A percentile compares a stretch with the other conserved stretches of the same genome.
These are phyloP conservation scores for Arvicola amphibius DNA, from an alignment of 2,797 vertebrate species.

Conservation along the genomic window DNA sequence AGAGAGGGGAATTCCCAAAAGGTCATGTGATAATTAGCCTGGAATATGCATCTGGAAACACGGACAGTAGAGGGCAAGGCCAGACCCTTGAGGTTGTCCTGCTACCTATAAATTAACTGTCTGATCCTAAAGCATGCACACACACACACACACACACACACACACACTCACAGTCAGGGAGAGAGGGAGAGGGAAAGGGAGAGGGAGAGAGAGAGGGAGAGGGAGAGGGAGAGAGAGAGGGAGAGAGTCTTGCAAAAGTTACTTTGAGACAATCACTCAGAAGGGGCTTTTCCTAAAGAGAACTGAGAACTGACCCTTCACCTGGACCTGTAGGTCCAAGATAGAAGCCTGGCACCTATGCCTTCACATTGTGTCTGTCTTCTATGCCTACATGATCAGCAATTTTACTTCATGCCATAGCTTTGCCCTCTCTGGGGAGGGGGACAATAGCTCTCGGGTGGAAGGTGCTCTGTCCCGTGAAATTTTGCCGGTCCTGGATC, in stretches of 20 bases:
- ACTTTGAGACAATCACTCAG: not conserved
- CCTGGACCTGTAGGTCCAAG: not conserved
- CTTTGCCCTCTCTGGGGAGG: not conserved
- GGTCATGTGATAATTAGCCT: not conserved
- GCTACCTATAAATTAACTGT: not conserved
- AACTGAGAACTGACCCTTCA: not conserved
- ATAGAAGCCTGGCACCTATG: not conserved
- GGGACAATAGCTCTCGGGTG: not conserved
- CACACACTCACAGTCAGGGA: not conserved
- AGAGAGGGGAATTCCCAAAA: not conserved
- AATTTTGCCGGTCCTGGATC: not conserved
- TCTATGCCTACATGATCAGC: not conserved
- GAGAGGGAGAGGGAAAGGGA: not conserved
- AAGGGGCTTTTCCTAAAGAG: not conserved
- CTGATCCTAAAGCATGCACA: not conserved
- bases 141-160: too few species aligned
- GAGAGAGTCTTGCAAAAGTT: not conserved
- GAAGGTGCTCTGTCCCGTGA: not conserved
- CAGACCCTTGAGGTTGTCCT: not conserved
- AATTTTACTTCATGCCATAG: not conserved
- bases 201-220: too few species aligned
- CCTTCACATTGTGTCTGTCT: not conserved
- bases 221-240: not conserved
- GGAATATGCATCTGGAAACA: not conserved
- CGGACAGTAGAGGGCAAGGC: too few species aligned